Conservation (phyloP, 1,140 invertebrate genomes). For the Palaemon carinicauda region DNA sequence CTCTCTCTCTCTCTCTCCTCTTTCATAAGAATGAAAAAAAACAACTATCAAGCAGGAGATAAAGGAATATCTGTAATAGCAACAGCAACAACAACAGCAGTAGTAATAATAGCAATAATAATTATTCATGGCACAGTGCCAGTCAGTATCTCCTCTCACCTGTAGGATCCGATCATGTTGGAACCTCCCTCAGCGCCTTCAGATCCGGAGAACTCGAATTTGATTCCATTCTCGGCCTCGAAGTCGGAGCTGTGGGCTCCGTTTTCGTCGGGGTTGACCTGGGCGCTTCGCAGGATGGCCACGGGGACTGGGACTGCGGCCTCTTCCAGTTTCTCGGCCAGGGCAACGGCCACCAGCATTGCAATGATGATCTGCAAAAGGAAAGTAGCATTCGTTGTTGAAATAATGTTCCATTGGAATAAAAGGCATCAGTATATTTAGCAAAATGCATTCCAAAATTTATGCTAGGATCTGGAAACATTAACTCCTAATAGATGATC, state of each 20-base stretch:
- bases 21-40: too few relatives aligned
- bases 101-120: too few relatives aligned
- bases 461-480: too few relatives aligned
- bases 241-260: constrained; percentile 48
- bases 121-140: neutral
- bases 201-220: constrained; percentile 5
- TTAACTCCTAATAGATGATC: too few relatives aligned
- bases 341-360: neutral
- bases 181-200: constrained; percentile 15
- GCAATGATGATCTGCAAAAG: neutral
- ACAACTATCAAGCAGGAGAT: too few relatives aligned
- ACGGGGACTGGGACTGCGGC: neutral
- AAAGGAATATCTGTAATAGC: too few relatives aligned
- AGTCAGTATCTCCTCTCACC: neutral
- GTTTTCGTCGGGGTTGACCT: constrained; percentile 31
- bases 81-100: neutral
- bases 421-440: too few relatives aligned
- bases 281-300: constrained; percentile 13
- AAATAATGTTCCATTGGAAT: too few relatives aligned
- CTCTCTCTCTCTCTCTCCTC: too few relatives aligned
- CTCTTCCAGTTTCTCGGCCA: constrained; percentile 11
- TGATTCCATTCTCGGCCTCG: constrained; percentile 39
- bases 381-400: too few relatives aligned
- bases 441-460: too few relatives aligned
- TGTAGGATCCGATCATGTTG: constrained; percentile 21